These are phyloP conservation scores for Tichodroma muraria DNA, from an alignment of 2,113 vertebrate species.

Conservation along the genomic window DNA sequence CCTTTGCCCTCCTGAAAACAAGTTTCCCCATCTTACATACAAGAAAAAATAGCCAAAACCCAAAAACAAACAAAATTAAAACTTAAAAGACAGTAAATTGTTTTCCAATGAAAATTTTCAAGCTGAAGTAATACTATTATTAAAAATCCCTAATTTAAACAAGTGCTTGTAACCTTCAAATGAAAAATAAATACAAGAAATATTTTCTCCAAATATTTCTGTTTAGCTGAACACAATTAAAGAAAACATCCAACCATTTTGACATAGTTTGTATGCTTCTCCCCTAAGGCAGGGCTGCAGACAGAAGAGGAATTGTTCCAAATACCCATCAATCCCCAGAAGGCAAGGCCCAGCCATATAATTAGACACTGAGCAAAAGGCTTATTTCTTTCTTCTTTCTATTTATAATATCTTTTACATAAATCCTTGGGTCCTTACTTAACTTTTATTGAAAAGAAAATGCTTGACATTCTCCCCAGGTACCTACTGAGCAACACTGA, in stretches of 20 bases:
- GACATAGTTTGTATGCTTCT: background rate
- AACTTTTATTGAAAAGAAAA: background rate
- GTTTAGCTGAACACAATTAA: background rate
- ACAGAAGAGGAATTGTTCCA: constrained; percentile 13
- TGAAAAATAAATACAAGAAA: background rate
- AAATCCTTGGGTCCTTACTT: background rate
- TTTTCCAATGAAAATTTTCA: background rate
- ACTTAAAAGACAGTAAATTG: background rate
- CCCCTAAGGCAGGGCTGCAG: background rate
- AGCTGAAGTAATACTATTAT: background rate
- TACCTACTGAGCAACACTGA: background rate
- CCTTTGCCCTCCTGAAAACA: background rate
- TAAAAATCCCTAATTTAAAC: background rate
- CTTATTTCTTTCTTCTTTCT: background rate
- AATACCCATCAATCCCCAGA: background rate
- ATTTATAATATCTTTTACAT: background rate
- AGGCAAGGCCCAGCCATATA: background rate
- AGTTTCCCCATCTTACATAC: background rate
- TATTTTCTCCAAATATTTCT: background rate
- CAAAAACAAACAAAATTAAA: background rate
- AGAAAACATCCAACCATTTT: background rate
- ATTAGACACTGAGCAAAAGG: background rate
- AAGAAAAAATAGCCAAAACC: background rate
- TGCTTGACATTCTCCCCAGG: background rate
- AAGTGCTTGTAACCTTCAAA: background rate